Evolutionary conservation across 2,797 vertebrate species (phyloP), one percentile per base, ranked within the genome.

Genomic region (Sebastiscus tertius): DNA sequence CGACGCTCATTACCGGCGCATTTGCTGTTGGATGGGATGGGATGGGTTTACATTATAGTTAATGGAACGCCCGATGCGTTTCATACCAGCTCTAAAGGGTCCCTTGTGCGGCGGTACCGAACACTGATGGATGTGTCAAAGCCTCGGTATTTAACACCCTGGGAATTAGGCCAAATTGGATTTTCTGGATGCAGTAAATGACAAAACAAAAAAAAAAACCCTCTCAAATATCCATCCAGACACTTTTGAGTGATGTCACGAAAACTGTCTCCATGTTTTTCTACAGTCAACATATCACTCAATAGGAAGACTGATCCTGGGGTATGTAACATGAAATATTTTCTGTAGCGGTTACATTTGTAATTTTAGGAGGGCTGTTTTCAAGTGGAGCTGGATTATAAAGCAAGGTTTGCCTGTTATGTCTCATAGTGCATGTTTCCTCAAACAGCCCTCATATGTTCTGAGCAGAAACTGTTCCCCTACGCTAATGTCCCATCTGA

Each of bases 401-500:
- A 61, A 58, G 52, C 26, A 13, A 16, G 1, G 18, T 46, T 62
- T 46, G 63, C 65, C 66, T 76, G 75, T 79, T 72, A 55, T 74
- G 62, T 62, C 72, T 81, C 79, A 60, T 22, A 67, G 72, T 66
- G 39, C 79, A 75, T 69, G 74, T 88, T 90, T 72, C 74, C 72
- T 79, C 60, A 63, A 58, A 60, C 67, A 77, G 69, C 66, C 68
- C 84, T 88, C 77, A 80, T 54, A 67, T 63, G 63, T 75, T 81
- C 34, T 56, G 66, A 79, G 72, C 72, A 87, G 49, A 85, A 83
- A 87, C 76, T 77, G 69, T 80, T 82, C 69, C 49, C 66, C 70
- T 12, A 77, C 65, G 60, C 76, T 79, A 67, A 78, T 77, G 69
- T 89, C 80, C 85, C 80, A 76, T 74, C 65, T 85, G 88, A 92